Evolutionary conservation across 2,113 vertebrate genomes (phyloP).

Genomic region (Pica pica): DNA sequence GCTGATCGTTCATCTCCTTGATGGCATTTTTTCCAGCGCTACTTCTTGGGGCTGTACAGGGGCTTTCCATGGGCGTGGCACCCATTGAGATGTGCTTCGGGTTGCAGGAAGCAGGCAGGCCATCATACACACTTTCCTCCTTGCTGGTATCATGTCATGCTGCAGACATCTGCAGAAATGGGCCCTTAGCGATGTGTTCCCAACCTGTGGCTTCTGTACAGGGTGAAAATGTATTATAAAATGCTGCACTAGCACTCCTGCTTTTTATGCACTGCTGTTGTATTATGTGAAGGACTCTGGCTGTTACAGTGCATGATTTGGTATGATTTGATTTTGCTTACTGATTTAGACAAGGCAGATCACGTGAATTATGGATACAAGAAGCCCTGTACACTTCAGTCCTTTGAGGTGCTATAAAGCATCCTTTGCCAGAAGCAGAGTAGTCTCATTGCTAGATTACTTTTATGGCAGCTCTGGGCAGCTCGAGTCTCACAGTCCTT

Average conservation of each 20-base stretch:
- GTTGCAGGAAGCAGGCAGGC: background rate
- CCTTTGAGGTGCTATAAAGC: background rate
- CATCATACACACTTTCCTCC: fast-evolving
- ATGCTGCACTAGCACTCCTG: background rate
- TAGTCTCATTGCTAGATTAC: background rate
- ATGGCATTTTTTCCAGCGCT: background rate
- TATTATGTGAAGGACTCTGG: background rate
- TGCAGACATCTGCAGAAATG: background rate
- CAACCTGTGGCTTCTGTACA: background rate
- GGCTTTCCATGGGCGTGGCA: fast-evolving
- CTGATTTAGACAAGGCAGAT: background rate
- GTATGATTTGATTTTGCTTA: background rate
- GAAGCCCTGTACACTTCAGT: background rate
- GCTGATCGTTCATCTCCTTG: background rate
- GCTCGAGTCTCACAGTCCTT: background rate
- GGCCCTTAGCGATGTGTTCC: background rate
- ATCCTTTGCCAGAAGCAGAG: background rate
- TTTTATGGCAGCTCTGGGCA: conserved; percentile 3
- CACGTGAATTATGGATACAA: background rate
- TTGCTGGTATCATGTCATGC: fast-evolving
- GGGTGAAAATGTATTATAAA: background rate
- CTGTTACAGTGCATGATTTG: background rate
- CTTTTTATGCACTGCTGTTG: background rate
- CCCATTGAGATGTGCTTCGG: fast-evolving
- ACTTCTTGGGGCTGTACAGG: background rate